Percentiles rank a stretch among this genome's conserved stretches.
Conservation (phyloP, 2,888 invertebrate genomes). For the Margaritifera margaritifera region DNA sequence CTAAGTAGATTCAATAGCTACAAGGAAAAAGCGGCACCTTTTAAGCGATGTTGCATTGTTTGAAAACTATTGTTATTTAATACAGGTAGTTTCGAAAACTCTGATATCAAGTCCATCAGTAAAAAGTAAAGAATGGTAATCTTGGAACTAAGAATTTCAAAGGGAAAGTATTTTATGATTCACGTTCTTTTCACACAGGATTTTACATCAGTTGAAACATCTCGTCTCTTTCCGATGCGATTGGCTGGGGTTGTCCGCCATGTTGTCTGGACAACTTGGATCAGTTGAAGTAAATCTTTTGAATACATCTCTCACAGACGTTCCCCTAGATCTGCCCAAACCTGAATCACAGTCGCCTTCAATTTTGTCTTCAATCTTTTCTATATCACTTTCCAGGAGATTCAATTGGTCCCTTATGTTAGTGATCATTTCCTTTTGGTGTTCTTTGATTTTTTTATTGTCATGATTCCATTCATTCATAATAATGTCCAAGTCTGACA, state of each 20-base stretch:
- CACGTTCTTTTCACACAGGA: no score
- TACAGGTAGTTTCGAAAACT: constrained; percentile 52
- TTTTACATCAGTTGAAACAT: no score
- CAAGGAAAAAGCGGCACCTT: no score
- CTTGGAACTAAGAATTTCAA: not conserved
- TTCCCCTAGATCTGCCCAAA: not conserved
- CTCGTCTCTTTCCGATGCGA: no score
- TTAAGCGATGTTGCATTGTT: no score
- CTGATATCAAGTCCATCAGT: constrained; percentile 51
- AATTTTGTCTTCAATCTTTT: constrained; percentile 42
- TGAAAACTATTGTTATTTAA: no score
- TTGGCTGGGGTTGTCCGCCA: not conserved
- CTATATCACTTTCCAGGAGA: constrained; percentile 45
- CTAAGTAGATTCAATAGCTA: no score
- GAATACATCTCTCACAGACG: no score
- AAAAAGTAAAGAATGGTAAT: constrained; percentile 17
- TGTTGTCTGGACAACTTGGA: not conserved
- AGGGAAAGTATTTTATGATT: not conserved
- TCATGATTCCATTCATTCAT: constrained; percentile 40
- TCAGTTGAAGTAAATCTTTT: no score
- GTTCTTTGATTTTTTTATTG: constrained; percentile 20
- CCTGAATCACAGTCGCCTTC: constrained; percentile 17
- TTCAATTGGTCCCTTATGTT: constrained; percentile 37
- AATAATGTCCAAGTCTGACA: constrained; percentile 25
- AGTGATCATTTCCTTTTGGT: constrained; percentile 29